phyloP scores from a whole-genome alignment of 2,797 vertebrate genomes.

The Propithecus deckenii region DNA sequence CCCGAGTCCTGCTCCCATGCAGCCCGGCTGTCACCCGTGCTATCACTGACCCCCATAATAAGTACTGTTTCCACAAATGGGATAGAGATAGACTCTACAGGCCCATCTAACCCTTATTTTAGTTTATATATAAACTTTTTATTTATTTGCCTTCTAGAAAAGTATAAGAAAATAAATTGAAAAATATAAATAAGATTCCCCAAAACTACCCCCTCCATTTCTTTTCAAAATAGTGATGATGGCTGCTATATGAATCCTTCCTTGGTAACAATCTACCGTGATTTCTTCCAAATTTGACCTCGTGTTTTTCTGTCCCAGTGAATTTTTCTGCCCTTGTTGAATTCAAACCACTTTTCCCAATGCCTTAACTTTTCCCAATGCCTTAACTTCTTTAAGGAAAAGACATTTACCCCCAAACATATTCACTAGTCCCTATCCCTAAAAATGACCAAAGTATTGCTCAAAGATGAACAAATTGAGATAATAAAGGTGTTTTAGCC shows the following conservation, averaged over 20 bases:
- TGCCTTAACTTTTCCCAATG: background rate
- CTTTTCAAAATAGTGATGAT: constrained; percentile 9
- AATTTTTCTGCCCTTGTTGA: too few relatives aligned
- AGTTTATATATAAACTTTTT: background rate
- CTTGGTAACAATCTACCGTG: background rate
- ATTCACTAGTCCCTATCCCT: background rate
- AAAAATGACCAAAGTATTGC: background rate
- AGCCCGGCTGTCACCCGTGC: background rate
- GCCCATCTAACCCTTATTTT: background rate
- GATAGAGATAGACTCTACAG: background rate
- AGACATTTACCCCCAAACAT: background rate
- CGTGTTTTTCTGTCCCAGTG: too few relatives aligned
- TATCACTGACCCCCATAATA: too few relatives aligned
- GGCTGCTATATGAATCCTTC: background rate
- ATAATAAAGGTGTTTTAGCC: background rate
- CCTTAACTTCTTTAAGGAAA: background rate
- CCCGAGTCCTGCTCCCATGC: background rate
- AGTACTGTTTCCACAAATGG: background rate
- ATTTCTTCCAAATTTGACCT: too few relatives aligned
- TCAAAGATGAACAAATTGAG: background rate
- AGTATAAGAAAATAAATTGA: background rate
- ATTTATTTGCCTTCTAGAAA: background rate
- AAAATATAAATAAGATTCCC: background rate
- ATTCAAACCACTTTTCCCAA: too few relatives aligned
- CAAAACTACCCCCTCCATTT: background rate